These are phyloP conservation scores for Muraenolepis orangiensis DNA, from an alignment of 2,797 vertebrate species.

Conservation along the genomic window DNA sequence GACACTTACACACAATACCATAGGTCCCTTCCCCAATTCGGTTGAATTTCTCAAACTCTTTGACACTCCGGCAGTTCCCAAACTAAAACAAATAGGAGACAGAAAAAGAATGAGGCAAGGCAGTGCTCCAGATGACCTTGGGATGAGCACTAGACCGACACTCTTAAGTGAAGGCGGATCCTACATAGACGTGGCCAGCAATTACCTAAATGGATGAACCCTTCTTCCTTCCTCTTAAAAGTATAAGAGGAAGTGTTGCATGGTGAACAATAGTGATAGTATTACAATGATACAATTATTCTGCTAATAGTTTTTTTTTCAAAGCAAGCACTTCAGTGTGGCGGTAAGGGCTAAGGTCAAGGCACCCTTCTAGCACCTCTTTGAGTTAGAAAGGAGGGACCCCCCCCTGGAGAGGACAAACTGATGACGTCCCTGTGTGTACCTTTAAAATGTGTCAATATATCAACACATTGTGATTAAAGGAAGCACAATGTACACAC, in stretches of 20 bases:
- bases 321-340: too few species aligned
- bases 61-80: conserved; percentile 89
- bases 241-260: too few species aligned
- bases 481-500: too few species aligned
- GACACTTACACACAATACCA: conserved; percentile 91
- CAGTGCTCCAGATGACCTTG: background rate
- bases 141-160: background rate
- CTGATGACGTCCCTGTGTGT: background rate
- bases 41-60: conserved; percentile 96
- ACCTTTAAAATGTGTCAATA: too few species aligned
- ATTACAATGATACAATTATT: too few species aligned
- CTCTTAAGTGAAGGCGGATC: background rate
- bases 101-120: background rate
- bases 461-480: too few species aligned
- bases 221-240: too few species aligned
- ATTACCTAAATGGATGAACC: background rate
- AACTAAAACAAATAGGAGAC: conserved; percentile 72
- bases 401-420: background rate
- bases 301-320: background rate
- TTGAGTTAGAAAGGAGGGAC: background rate
- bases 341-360: background rate
- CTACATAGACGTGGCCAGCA: background rate
- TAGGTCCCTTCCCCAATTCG: conserved; percentile 97
- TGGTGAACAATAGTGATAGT: too few species aligned
- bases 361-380: too few species aligned